Evolutionary conservation across 2,888 invertebrate genomes (phyloP), one percentile per base, ranked within the genome.

Genomic region (Orthosia gracilis): DNA sequence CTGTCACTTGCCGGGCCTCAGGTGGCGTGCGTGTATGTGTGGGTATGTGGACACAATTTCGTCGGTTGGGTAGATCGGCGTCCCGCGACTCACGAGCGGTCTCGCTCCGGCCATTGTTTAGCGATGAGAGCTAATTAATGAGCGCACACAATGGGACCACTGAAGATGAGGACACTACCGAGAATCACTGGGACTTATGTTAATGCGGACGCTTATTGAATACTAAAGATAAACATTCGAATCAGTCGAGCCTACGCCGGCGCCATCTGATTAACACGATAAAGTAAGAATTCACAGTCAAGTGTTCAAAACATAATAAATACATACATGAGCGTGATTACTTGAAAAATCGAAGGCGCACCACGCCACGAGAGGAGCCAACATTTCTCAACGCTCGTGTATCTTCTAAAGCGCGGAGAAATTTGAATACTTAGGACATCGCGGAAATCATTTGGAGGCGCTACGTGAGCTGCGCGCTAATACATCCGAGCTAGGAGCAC

Each of bases 391-490:
- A 57, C 52, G 62, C 57, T 57, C 31, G 31, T 58, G 62, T 63
- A 17, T 52, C 49, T 66, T 74, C 63, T 59, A 59, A 50, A 58
- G n/a, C 58, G 58, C 17, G 45, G 45, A n/a, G 26, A 66, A 49
- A 74, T 67, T 62, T 58, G 57, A 66, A 67, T 76, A 75, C 58
- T 58, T 67, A 17, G 63, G 76, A 63, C 50, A 57, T 65, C 17
- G 31, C 31, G 61, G 65, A 45, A 75, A 58, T 63, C 52, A 18
- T 63, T 67, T 23, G 57, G 57, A 26, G 12, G 23, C 21, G 23
- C 26, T 26, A 75, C 67, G 76, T 76, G 76, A 63, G 67, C 67
- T 47, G 67, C 54, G 67, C 23, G 11, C 67, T 58, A 67, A 67
- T 21, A 52, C 23, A 11, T 5, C 15, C 7, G 21, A 40, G 21